Evolutionary conservation across 2,797 vertebrate genomes (phyloP).

Genomic region (Vultur gryphus): DNA sequence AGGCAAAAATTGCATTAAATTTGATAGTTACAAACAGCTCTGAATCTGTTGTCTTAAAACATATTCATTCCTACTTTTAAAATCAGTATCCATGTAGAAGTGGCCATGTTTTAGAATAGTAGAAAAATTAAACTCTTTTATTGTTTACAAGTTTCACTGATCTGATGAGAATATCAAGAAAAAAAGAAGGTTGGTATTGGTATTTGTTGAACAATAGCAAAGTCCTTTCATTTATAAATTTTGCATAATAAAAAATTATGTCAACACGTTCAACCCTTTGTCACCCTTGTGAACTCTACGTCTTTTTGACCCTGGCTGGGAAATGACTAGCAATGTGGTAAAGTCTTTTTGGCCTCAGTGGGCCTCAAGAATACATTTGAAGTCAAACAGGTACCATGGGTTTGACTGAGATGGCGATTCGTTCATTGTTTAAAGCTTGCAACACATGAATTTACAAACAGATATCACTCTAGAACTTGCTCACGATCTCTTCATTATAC

Average conservation of each 20-base stretch:
- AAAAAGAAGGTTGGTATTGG: not conserved
- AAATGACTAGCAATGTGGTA: rapidly evolving
- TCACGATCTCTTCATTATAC: not conserved
- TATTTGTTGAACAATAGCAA: not conserved
- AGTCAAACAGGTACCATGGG: not conserved
- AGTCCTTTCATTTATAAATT: not conserved
- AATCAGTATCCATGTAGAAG: not conserved
- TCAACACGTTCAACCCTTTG: rapidly evolving
- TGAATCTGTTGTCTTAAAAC: not conserved
- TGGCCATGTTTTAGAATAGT: not conserved
- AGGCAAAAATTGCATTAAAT: not conserved
- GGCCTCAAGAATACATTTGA: not conserved
- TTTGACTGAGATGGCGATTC: not conserved
- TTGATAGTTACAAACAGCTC: not conserved
- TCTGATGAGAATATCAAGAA: not conserved
- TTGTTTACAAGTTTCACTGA: not conserved
- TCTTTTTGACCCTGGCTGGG: not conserved
- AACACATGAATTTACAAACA: not conserved
- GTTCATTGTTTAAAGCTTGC: not conserved
- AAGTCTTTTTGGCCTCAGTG: not conserved
- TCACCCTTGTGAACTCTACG: not conserved
- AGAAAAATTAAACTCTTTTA: not conserved
- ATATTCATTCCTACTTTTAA: not conserved
- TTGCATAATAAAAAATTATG: not conserved
- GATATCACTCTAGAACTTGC: not conserved